These are phyloP conservation scores for Neocrepidodera transversa DNA, from an alignment of 2,888 invertebrate genomes.

Conservation along the genomic window DNA sequence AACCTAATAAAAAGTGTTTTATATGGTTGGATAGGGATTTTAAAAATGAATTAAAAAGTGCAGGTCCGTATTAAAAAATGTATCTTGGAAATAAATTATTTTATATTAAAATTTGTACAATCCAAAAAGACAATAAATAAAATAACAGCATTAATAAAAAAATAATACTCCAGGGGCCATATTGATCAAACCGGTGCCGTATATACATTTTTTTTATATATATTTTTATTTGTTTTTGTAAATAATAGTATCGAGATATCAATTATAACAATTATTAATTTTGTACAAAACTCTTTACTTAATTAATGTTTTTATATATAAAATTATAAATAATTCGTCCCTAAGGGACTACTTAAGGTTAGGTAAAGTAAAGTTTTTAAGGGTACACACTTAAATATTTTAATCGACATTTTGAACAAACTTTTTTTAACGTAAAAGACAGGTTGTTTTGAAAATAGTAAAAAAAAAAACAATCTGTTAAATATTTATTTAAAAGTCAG, in stretches of 20 bases:
- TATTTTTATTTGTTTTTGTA: conserved; percentile 39
- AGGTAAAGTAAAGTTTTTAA: conserved; percentile 40
- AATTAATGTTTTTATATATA: conserved; percentile 49
- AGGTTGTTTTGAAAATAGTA: no score
- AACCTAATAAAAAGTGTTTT: no score
- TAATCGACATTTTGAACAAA: conserved; percentile 45
- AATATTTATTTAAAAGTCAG: conserved; percentile 33
- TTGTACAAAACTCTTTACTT: conserved; percentile 51
- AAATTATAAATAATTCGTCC: conserved; percentile 44
- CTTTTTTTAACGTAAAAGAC: conserved; percentile 28
- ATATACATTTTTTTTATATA: conserved; percentile 19
- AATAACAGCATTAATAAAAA: neutral
- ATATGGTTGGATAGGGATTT: no score
- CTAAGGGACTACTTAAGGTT: conserved; percentile 34
- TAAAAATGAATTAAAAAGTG: no score
- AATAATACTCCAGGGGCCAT: conserved; percentile 30
- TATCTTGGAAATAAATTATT: no score
- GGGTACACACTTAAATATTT: conserved; percentile 38
- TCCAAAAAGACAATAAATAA: no score
- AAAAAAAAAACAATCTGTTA: no score
- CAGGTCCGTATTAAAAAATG: no score
- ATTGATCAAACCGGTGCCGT: conserved; percentile 35
- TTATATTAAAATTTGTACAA: no score
- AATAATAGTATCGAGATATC: conserved; percentile 35
- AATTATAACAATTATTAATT: conserved; percentile 42